A percentile compares a stretch with the other conserved stretches of the same genome.
These are phyloP conservation scores for Peromyscus aztecus DNA, from an alignment of 2,797 vertebrate species.

Conservation along the genomic window DNA sequence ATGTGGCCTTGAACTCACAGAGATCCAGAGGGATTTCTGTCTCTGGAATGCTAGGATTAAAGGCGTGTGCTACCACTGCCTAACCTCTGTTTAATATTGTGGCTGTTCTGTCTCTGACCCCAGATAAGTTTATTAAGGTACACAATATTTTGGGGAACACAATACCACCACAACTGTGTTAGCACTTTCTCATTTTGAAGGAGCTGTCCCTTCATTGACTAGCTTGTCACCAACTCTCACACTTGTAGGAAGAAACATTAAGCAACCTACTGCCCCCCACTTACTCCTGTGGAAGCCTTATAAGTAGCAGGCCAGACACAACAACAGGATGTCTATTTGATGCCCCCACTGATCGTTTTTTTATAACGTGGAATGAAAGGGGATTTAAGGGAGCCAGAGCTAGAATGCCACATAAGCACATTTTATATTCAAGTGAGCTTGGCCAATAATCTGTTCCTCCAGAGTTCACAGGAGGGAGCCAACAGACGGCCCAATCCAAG, in stretches of 20 bases:
- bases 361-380: constrained; percentile 29
- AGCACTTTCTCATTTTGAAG: not conserved
- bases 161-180: too few relatives aligned
- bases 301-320: not conserved
- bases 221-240: not conserved
- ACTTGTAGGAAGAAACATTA: not conserved
- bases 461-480: not conserved
- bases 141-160: too few relatives aligned
- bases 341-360: not conserved
- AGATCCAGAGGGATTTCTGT: too few relatives aligned
- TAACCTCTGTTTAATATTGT: too few relatives aligned
- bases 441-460: constrained; percentile 14
- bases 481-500: not conserved
- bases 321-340: not conserved
- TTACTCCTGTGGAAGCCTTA: not conserved
- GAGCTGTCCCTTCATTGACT: not conserved
- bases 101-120: too few relatives aligned
- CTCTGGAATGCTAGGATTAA: too few relatives aligned
- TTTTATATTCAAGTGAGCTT: constrained; percentile 13
- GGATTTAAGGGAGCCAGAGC: not conserved
- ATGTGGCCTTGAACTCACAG: too few relatives aligned
- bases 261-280: not conserved
- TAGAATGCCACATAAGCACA: constrained; percentile 11
- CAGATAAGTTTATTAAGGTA: too few relatives aligned
- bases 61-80: too few relatives aligned